Conservation (phyloP, 2,888 invertebrate species). For the Nycteola revayana region DNA sequence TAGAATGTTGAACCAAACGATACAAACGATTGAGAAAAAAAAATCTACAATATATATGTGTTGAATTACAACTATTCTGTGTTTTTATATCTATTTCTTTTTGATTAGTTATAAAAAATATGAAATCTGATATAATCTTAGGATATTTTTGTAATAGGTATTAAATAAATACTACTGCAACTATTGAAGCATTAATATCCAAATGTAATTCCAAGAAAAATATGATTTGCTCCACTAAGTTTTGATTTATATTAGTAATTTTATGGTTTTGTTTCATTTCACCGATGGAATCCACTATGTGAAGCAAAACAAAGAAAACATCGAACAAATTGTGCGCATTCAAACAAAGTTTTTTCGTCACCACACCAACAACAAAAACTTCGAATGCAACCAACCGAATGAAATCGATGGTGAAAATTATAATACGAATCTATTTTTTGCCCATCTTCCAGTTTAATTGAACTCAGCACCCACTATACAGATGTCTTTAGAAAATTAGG, state of each 20-base stretch:
- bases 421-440: slow-evolving; percentile 59
- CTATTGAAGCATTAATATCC: no score
- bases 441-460: slow-evolving; percentile 55
- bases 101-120: no score
- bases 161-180: no score
- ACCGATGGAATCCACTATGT: slow-evolving; percentile 29
- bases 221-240: no score
- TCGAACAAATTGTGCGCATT: slow-evolving; percentile 43
- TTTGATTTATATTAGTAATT: slow-evolving; percentile 4
- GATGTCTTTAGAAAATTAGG: slow-evolving; percentile 33
- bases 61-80: no score
- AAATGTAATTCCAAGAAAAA: no score
- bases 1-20: no score
- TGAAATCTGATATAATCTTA: no score
- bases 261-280: slow-evolving; percentile 27
- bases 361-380: slow-evolving; percentile 56
- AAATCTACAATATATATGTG: no score
- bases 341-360: slow-evolving; percentile 45
- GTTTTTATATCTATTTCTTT: no score
- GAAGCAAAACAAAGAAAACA: slow-evolving; percentile 32
- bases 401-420: slow-evolving; percentile 56
- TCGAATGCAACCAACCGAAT: slow-evolving; percentile 57
- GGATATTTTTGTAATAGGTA: no score
- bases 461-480: slow-evolving; percentile 34
- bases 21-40: no score